phyloP scores from a whole-genome alignment of 2,113 vertebrate genomes.

The Eonycteris spelaea region DNA sequence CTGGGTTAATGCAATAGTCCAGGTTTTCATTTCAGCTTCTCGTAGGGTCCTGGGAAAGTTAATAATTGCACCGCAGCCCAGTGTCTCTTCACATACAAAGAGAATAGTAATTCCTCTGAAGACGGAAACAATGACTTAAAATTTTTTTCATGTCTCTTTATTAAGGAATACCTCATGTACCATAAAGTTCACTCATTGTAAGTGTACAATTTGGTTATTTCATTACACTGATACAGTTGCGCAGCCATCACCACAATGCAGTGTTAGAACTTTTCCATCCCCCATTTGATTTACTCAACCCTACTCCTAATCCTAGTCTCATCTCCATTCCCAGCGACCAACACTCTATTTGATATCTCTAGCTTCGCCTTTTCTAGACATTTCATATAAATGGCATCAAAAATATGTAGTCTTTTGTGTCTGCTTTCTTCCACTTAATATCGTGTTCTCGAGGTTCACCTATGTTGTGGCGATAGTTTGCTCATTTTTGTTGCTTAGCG shows the following conservation, averaged over 20 bases:
- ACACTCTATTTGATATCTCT: background rate
- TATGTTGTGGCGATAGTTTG: no score
- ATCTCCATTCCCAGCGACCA: background rate
- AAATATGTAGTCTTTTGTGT: background rate
- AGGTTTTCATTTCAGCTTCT: background rate
- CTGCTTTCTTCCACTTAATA: background rate
- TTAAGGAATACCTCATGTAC: background rate
- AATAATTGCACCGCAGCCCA: background rate
- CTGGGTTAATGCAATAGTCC: background rate
- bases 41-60: background rate
- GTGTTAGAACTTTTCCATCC: background rate
- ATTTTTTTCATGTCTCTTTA: background rate
- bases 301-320: accelerated
- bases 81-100: background rate
- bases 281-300: background rate
- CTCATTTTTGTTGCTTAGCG: background rate
- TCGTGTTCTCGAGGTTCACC: background rate
- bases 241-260: accelerated
- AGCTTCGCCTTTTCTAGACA: background rate
- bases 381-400: background rate
- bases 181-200: background rate
- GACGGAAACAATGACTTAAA: background rate
- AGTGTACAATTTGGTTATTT: background rate
- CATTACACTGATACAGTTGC: background rate
- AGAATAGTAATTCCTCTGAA: background rate